phyloP scores from a whole-genome alignment of 2,797 vertebrate genomes.

The Chanos chanos region DNA sequence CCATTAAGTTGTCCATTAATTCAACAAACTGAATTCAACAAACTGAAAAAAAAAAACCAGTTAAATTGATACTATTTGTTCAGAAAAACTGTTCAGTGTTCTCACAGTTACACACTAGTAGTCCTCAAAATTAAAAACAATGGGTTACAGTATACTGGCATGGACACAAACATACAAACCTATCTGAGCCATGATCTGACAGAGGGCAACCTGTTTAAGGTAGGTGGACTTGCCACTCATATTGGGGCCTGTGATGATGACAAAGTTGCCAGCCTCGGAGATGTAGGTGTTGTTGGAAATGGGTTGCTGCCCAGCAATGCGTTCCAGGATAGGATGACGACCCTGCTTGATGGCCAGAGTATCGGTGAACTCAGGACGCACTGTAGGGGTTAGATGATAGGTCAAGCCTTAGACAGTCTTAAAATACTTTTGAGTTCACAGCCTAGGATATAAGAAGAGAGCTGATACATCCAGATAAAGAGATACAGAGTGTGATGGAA shows the following conservation, averaged over 20 bases:
- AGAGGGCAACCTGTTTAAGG: conserved; percentile 93
- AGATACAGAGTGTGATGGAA: no score
- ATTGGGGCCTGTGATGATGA: conserved; percentile 94
- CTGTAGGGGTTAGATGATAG: conserved; percentile 64
- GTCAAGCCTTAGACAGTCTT: no score
- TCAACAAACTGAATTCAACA: no score
- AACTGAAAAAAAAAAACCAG: no score
- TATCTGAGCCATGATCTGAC: conserved; percentile 97
- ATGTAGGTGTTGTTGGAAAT: conserved; percentile 89
- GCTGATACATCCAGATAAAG: no score
- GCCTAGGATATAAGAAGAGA: no score
- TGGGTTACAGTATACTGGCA: no score
- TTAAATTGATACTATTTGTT: no score
- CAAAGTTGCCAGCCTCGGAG: conserved; percentile 89
- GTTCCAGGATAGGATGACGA: conserved; percentile 93
- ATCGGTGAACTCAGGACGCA: conserved; percentile 96
- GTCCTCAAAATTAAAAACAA: background rate
- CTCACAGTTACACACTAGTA: background rate
- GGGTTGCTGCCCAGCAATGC: conserved; percentile 82
- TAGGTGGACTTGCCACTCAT: conserved; percentile 99
- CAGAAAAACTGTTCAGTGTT: background rate
- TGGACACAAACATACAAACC: conserved; percentile 54
- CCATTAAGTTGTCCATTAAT: no score
- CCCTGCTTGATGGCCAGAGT: conserved; percentile 92
- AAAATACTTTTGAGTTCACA: no score